Evolutionary conservation across 2,888 invertebrate species (phyloP).

Genomic region (Lasioglossum zephyrum): DNA sequence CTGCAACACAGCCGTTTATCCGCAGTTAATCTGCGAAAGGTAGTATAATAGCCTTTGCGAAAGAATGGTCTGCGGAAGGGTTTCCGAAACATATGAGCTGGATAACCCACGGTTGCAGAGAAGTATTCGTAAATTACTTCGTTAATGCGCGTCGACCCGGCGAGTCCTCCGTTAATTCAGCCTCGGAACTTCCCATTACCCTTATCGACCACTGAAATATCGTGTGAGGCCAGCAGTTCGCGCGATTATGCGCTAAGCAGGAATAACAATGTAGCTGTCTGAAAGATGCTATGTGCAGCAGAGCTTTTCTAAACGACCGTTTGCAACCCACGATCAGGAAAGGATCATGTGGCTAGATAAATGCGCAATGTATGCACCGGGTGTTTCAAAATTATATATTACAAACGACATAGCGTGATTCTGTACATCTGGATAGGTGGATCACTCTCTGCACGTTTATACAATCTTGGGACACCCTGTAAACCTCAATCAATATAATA

Average conservation of each 20-base stretch:
- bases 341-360: not conserved
- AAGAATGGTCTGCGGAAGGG: conserved; percentile 47
- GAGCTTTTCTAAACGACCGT: not conserved
- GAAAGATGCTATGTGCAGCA: not conserved
- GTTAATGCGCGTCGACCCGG: conserved; percentile 64
- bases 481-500: too few species aligned
- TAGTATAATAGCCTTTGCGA: conserved; percentile 22
- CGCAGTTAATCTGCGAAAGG: conserved; percentile 6
- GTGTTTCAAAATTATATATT: not conserved
- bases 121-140: conserved; percentile 66
- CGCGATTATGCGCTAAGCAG: conserved; percentile 47
- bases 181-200: conserved; percentile 62
- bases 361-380: not conserved
- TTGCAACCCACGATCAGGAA: not conserved
- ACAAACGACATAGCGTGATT: too few species aligned
- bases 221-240: conserved; percentile 16
- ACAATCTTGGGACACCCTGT: too few species aligned
- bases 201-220: conserved; percentile 69
- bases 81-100: conserved; percentile 37
- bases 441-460: too few species aligned
- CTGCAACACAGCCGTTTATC: conserved; percentile 24
- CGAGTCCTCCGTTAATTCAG: conserved; percentile 67
- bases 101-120: conserved; percentile 54
- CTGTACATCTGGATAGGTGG: too few species aligned
- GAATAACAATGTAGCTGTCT: conserved; percentile 41